These are phyloP conservation scores for Peromyscus nudipes DNA, from an alignment of 2,797 vertebrate genomes.

Conservation along the genomic window DNA sequence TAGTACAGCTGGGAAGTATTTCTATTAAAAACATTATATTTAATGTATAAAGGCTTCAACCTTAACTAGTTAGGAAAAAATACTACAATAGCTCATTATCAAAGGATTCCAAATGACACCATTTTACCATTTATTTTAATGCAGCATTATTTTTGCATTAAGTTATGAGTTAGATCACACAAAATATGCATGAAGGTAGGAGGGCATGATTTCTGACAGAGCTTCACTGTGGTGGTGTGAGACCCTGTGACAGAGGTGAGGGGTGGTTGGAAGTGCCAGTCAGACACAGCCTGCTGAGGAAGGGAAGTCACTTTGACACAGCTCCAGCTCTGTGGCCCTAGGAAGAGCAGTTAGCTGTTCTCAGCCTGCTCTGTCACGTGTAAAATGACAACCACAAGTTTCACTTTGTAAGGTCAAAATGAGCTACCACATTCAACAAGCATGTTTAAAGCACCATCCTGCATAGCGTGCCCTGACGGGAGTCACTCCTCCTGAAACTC, in stretches of 20 bases:
- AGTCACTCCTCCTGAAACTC: neutral
- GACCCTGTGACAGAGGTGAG: neutral
- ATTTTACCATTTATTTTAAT: constrained; percentile 50
- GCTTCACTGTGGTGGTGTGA: neutral
- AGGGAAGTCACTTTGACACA: neutral
- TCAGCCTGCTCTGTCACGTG: neutral
- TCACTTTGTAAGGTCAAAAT: constrained; percentile 40
- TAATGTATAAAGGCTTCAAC: neutral
- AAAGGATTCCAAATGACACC: neutral
- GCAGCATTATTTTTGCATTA: neutral
- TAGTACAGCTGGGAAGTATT: neutral
- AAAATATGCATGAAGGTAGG: neutral
- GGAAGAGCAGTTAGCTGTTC: constrained; percentile 28
- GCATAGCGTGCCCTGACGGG: neutral
- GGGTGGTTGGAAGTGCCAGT: neutral
- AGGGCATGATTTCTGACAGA: neutral
- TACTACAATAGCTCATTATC: neutral
- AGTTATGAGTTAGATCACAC: neutral
- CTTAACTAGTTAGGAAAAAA: constrained; percentile 42
- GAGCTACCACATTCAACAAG: neutral
- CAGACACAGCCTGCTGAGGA: neutral
- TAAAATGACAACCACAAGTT: neutral
- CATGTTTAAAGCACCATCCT: neutral
- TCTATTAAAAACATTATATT: constrained; percentile 31
- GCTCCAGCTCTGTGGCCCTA: neutral